Percentiles rank a stretch among this genome's conserved stretches.
Evolutionary conservation across 2,797 vertebrate genomes (phyloP).

Genomic region (Gambusia yucatana): DNA sequence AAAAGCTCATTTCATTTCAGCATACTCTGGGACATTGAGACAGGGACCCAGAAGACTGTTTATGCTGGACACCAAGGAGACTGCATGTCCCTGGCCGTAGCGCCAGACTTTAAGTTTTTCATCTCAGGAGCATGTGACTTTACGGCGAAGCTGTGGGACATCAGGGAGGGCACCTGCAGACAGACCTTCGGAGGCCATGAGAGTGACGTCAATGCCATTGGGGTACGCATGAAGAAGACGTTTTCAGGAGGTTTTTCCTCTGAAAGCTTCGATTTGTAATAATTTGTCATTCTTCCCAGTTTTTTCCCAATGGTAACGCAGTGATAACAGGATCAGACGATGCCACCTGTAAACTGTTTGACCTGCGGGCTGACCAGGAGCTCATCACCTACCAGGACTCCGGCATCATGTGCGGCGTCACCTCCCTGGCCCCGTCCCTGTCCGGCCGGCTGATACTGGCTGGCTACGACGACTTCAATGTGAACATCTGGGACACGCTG

Average conservation of each 20-base stretch:
- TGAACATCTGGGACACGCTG: slow-evolving; percentile 96
- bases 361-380: slow-evolving; percentile 95
- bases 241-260: background rate
- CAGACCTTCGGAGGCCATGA: slow-evolving; percentile 96
- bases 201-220: slow-evolving; percentile 96
- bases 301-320: slow-evolving; percentile 95
- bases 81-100: slow-evolving; percentile 94
- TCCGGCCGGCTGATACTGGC: slow-evolving; percentile 93
- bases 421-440: slow-evolving; percentile 91
- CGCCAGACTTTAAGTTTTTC: slow-evolving; percentile 95
- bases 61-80: slow-evolving; percentile 94
- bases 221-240: slow-evolving; percentile 75
- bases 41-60: slow-evolving; percentile 90
- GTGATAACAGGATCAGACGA: slow-evolving; percentile 97
- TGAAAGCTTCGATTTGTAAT: slow-evolving; percentile 10
- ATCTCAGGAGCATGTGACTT: slow-evolving; percentile 96
- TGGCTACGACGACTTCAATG: slow-evolving; percentile 97
- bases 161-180: slow-evolving; percentile 90
- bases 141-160: slow-evolving; percentile 97
- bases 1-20: slow-evolving; percentile 62
- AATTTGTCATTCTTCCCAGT: slow-evolving; percentile 74
- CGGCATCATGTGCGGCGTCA: slow-evolving; percentile 95
- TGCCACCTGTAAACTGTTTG: slow-evolving; percentile 91
- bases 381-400: slow-evolving; percentile 92
- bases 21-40: slow-evolving; percentile 97